phyloP scores from a whole-genome alignment of 1,140 invertebrate species.

The Hylaeus volcanicus region DNA sequence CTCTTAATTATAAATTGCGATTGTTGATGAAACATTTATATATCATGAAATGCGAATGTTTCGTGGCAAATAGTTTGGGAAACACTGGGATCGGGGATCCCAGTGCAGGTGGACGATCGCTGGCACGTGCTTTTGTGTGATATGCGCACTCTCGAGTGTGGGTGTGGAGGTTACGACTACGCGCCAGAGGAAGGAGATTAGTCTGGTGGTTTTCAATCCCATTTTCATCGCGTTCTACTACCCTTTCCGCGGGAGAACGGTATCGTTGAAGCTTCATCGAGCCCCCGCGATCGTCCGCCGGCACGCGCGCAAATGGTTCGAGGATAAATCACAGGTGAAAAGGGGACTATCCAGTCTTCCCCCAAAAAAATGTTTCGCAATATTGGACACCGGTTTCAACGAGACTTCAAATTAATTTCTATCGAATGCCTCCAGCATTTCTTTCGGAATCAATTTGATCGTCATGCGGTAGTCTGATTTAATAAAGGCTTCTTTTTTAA shows the following conservation, averaged over 20 bases:
- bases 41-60: no score
- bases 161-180: constrained; percentile 64
- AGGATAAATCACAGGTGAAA: constrained; percentile 71
- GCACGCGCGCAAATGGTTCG: constrained; percentile 59
- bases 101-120: constrained; percentile 59
- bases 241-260: constrained; percentile 52
- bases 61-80: no score
- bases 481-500: no score
- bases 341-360: constrained; percentile 23
- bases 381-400: not conserved
- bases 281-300: constrained; percentile 43
- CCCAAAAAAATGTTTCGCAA: not conserved
- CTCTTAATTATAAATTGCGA: no score
- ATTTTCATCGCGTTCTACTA: constrained; percentile 73
- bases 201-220: constrained; percentile 77
- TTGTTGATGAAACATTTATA: no score
- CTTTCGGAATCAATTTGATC: not conserved
- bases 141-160: constrained; percentile 37
- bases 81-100: constrained; percentile 32
- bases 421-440: not conserved
- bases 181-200: constrained; percentile 69
- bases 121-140: constrained; percentile 1
- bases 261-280: constrained; percentile 66
- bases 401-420: not conserved
- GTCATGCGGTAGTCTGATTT: no score